Evolutionary conservation across 1,140 invertebrate genomes (phyloP), one percentile per base, ranked within the genome.

Genomic region (Drosophila tsacasi): DNA sequence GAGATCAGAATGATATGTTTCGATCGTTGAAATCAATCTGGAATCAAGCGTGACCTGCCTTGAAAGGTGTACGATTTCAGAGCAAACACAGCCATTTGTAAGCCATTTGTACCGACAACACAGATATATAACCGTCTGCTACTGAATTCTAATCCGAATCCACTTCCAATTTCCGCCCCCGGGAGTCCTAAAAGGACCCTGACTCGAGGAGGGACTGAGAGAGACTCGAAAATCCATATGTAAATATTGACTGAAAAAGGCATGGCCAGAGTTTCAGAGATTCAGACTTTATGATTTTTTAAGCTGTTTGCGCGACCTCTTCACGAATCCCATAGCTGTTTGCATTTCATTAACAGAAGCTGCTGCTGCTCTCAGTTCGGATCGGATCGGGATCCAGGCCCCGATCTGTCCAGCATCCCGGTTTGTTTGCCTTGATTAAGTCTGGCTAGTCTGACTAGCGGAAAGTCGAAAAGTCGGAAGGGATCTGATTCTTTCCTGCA

Each of bases 321-420:
- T 89, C 81, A 90, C 85, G 49, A 81, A 77, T 84, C 79, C 71
- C 71, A 40, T 69, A 67, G 65, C 35, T 89, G 60, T 90, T 90
- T 90, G 79, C 85, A 35, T 90, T 90, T 85, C 85, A 90, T 90
- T 90, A 90, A 90, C 86, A 85, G 85, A 84, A 84, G 78, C 78
- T 78, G 71, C 54, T 54, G 78, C 76, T 42, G 58, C 52, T 61
- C 52, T 58, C 40, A 49, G 44, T 15, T 76, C 55, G 39, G 21
- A 4, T 63, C 40, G 30, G 65, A 47, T 21, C 35, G 58, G n/a
- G 47, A 71, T 66, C 44, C 17, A 9, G 32, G 47, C 15, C n/a
- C 19, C 30, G 72, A 37, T 66, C 50, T 25, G 64, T 40, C 23
- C 32, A 52, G 64, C 35, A 19, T 39, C 47, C 40, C 47, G 23